Percentiles rank a stretch among this genome's conserved stretches.
Evolutionary conservation across 2,113 vertebrate species (phyloP).

Genomic region (Apteryx mantelli): DNA sequence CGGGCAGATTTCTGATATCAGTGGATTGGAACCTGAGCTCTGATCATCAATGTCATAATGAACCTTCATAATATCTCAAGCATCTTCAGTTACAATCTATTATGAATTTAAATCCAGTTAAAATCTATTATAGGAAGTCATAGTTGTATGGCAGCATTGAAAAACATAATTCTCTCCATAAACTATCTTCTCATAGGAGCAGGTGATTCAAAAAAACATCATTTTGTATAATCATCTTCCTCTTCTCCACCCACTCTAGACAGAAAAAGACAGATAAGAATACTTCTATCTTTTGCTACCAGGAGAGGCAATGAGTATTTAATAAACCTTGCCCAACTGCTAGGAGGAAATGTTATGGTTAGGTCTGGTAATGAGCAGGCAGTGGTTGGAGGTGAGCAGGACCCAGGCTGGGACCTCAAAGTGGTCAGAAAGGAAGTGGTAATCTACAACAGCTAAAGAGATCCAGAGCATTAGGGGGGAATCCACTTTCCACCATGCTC

Average conservation of each 20-base stretch:
- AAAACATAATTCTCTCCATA: neutral
- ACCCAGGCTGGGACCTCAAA: neutral
- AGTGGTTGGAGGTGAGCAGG: neutral
- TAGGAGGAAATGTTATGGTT: neutral
- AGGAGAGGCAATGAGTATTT: neutral
- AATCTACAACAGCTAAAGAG: neutral
- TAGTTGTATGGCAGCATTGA: neutral
- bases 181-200: neutral
- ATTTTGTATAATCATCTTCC: neutral
- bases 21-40: neutral
- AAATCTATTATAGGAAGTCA: neutral
- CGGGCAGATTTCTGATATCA: neutral
- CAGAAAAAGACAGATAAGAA: neutral
- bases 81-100: neutral
- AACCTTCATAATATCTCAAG: neutral
- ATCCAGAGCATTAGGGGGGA: fast-evolving
- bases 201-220: neutral
- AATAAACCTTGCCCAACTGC: neutral
- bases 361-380: neutral
- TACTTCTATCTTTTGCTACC: neutral
- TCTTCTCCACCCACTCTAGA: neutral
- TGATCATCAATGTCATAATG: neutral
- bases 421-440: neutral
- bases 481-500: neutral
- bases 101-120: neutral